These are phyloP conservation scores for Drosophila fuyamai DNA, from an alignment of 1,140 invertebrate genomes.

Conservation along the genomic window DNA sequence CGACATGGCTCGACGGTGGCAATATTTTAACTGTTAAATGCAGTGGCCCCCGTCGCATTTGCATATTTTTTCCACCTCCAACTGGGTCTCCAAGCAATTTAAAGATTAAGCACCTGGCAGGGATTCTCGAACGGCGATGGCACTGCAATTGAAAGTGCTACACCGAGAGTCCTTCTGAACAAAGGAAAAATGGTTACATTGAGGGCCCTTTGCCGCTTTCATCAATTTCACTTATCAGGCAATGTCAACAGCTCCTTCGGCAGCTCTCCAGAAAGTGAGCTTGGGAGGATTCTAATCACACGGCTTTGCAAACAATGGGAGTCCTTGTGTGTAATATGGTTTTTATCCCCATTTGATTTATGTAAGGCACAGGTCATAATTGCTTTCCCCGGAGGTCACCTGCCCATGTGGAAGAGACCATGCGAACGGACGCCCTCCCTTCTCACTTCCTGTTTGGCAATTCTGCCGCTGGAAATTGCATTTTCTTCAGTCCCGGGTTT, in stretches of 20 bases:
- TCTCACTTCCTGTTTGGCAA: neutral
- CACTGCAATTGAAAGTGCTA: slow-evolving; percentile 57
- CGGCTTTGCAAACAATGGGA: slow-evolving; percentile 9
- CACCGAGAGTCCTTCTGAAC: neutral
- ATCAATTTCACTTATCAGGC: slow-evolving; percentile 66
- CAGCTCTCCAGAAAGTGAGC: slow-evolving; percentile 14
- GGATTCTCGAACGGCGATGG: slow-evolving; percentile 21
- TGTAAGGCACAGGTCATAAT: slow-evolving; percentile 49
- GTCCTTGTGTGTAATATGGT: slow-evolving; percentile 18
- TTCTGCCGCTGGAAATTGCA: slow-evolving; percentile 61
- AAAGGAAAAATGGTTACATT: slow-evolving; percentile 1
- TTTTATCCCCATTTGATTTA: slow-evolving; percentile 35
- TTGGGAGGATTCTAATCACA: slow-evolving; percentile 18
- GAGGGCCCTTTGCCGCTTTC: slow-evolving; percentile 21
- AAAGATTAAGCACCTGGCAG: slow-evolving; percentile 65
- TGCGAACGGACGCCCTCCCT: slow-evolving; percentile 1
- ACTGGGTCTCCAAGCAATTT: slow-evolving; percentile 63
- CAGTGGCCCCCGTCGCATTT: slow-evolving; percentile 57
- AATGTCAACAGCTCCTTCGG: slow-evolving; percentile 18
- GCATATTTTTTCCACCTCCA: slow-evolving; percentile 52
- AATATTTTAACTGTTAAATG: slow-evolving; percentile 74
- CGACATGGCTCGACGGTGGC: slow-evolving; percentile 57
- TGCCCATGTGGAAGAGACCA: slow-evolving; percentile 33
- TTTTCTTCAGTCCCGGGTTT: slow-evolving; percentile 55
- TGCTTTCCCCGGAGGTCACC: slow-evolving; percentile 55